Evolutionary conservation across 2,888 invertebrate genomes (phyloP).

Genomic region (Sinodicranocentrus sp.): DNA sequence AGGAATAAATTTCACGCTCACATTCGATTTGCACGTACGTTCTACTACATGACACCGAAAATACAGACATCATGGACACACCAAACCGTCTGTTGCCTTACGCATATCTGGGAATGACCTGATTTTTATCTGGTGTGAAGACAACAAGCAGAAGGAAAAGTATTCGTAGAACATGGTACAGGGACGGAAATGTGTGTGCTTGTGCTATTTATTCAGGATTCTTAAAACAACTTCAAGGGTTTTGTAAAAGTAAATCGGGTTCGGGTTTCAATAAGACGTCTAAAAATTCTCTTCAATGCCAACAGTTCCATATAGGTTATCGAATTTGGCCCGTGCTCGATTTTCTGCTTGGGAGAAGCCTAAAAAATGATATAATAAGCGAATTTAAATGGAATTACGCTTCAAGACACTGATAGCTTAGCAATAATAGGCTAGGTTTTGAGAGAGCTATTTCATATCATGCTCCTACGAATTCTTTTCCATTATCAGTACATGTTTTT

Average conservation of each 20-base stretch:
- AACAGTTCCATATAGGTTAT: conserved; percentile 14
- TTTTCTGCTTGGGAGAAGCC: too few species aligned
- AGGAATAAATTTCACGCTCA: background rate
- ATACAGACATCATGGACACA: conserved; percentile 55
- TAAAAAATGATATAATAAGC: too few species aligned
- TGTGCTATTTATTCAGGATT: conserved; percentile 24
- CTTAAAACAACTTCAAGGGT: conserved; percentile 31
- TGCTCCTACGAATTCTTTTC: too few species aligned
- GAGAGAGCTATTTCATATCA: too few species aligned
- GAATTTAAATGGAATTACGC: too few species aligned
- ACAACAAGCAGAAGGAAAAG: background rate
- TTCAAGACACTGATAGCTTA: too few species aligned
- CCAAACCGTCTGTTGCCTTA: conserved; percentile 61
- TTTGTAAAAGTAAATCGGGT: conserved; percentile 9
- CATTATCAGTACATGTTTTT: too few species aligned
- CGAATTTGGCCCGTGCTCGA: too few species aligned
- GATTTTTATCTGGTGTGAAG: conserved; percentile 52
- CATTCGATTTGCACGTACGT: background rate
- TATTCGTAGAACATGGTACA: background rate
- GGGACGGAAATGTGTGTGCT: conserved; percentile 13
- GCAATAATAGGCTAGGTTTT: too few species aligned
- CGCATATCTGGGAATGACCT: conserved; percentile 69
- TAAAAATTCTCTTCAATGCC: conserved; percentile 16
- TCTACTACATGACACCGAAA: conserved; percentile 24
- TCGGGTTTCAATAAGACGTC: background rate